These are phyloP conservation scores for Microcebus murinus DNA, from an alignment of 2,113 vertebrate genomes.

Conservation along the genomic window DNA sequence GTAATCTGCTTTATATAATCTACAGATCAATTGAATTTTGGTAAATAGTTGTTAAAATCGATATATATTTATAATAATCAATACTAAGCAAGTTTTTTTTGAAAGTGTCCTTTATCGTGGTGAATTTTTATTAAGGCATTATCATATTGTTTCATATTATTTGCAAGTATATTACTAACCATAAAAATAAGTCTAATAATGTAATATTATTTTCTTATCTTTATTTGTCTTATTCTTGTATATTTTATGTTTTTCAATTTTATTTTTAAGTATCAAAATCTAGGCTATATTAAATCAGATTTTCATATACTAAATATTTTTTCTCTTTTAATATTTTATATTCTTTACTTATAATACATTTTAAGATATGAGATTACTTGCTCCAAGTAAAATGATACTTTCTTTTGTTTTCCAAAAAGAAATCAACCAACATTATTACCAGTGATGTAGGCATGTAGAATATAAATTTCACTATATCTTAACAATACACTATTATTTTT, in stretches of 20 bases:
- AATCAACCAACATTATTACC: background rate
- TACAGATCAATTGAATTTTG: background rate
- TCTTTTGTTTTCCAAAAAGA: background rate
- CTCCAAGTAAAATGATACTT: background rate
- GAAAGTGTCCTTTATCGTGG: background rate
- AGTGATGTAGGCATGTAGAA: background rate
- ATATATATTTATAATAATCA: slow-evolving; percentile 5
- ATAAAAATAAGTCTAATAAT: background rate
- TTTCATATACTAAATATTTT: background rate
- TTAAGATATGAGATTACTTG: slow-evolving; percentile 2
- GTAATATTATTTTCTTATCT: background rate
- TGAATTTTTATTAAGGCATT: background rate
- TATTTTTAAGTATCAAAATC: background rate
- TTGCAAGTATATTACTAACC: background rate
- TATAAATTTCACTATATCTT: background rate
- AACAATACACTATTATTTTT: background rate
- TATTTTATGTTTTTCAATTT: background rate
- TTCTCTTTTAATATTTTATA: background rate
- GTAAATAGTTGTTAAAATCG: background rate
- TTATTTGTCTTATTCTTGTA: background rate
- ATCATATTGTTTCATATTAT: background rate
- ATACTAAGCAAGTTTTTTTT: background rate
- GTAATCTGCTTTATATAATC: background rate
- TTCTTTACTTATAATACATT: background rate
- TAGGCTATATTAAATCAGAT: background rate